Evolutionary conservation across 1,140 invertebrate genomes (phyloP).

Genomic region (Drosophila elegans): DNA sequence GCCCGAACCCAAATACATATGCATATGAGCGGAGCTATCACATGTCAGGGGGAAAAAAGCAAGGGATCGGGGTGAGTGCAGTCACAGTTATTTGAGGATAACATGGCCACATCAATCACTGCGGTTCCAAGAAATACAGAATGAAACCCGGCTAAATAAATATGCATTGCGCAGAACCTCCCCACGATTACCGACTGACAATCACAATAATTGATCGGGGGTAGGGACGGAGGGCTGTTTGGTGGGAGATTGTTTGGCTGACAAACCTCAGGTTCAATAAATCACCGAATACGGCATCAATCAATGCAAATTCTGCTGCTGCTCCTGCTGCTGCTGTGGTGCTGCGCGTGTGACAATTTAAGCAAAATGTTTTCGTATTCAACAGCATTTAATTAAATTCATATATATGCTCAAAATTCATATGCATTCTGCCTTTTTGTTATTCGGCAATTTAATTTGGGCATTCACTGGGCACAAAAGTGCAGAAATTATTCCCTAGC

Average conservation of each 20-base stretch:
- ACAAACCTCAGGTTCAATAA: constrained; percentile 73
- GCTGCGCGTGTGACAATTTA: constrained; percentile 25
- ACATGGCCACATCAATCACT: constrained; percentile 79
- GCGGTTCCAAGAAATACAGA: constrained; percentile 71
- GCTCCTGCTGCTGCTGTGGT: background rate
- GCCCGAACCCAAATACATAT: constrained; percentile 23
- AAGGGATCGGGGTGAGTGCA: constrained; percentile 26
- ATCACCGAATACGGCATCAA: constrained; percentile 71
- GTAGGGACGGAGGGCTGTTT: no score
- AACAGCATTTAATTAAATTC: constrained; percentile 47
- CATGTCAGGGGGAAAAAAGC: constrained; percentile 20
- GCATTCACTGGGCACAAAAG: constrained; percentile 38
- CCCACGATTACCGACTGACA: constrained; percentile 43
- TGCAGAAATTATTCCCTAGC: constrained; percentile 50
- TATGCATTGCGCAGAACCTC: constrained; percentile 54
- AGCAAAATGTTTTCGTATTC: constrained; percentile 40
- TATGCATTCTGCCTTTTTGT: constrained; percentile 32
- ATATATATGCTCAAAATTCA: constrained; percentile 38
- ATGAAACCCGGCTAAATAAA: constrained; percentile 67
- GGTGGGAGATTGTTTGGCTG: constrained; percentile 37
- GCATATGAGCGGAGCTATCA: constrained; percentile 1
- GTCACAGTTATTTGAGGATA: constrained; percentile 74
- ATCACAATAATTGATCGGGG: constrained; percentile 58
- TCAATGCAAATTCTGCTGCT: constrained; percentile 66
- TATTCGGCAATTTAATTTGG: constrained; percentile 57